Base-by-base conservation (phyloP, 1,140 invertebrate genomes). In the Anastrepha obliqua region DNA sequence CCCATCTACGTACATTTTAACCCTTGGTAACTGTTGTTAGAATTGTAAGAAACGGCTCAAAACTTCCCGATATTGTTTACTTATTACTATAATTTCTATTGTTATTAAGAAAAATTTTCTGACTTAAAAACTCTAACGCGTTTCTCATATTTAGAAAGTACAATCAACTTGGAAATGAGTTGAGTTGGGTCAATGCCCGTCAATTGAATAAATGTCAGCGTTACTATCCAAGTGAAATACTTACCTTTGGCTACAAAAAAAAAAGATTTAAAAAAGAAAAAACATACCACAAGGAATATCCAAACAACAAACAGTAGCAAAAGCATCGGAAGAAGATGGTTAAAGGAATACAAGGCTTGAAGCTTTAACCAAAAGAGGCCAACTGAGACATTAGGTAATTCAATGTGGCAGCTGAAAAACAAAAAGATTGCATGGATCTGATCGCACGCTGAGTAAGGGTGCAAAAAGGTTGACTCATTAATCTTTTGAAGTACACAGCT, bases 381-480 rank as follows among this genome's bases (percentile, higher is more conserved):
- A 67, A 39, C 29, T 29, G 65, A 67, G 65, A 67, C 65, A 42
- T 67, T 42, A 20, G 65, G 9, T 29, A 20, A 67, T 67, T 67
- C 13, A 39, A 65, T 39, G 11, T 67, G 65, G 65, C 65, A 29
- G 20, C 65, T 67, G 29, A 29, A 13, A 67, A 9, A 6, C 65
- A 42, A 13, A 13, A 42, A 67, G 65, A 67, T 39, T 67, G 65
- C 29, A 67, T 13, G 65, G 11, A 3, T 11, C 65, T 13, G 65
- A 11, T 67, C 20, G 39, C 65, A 39, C 65, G 65, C 65, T 67
- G 65, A 39, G 39, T 4, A 29, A 2, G 29, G 65, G 65, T 39
- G 65, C 20, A 67, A 67, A 67, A 64, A 64, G 62, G 62, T 64
- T 20, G 62, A 64, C 62, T 7, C 62, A 64, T 64, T 64, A 64